Percentiles rank a stretch among this genome's conserved stretches.
phyloP scores from a whole-genome alignment of 2,113 vertebrate genomes.

The Salvator merianae region DNA sequence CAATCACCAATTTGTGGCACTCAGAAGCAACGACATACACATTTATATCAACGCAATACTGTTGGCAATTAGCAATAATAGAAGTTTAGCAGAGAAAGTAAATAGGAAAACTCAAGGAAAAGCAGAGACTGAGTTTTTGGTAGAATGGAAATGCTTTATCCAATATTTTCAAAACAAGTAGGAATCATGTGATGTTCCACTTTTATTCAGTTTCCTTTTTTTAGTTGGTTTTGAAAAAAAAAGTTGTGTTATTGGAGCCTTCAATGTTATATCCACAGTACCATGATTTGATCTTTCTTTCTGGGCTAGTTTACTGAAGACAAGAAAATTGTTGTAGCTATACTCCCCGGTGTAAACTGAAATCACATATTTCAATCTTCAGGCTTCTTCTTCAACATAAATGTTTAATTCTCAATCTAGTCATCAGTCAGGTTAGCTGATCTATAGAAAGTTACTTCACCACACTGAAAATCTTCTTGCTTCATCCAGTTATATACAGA shows the following conservation, averaged over 20 bases:
- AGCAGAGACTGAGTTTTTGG: too few relatives aligned
- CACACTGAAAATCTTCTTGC: conserved; percentile 62
- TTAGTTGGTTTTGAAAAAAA: fast-evolving
- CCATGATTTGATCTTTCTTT: neutral
- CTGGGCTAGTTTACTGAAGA: fast-evolving
- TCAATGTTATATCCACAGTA: neutral
- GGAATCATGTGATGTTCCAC: too few relatives aligned
- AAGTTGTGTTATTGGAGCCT: neutral
- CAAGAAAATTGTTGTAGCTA: conserved; percentile 3
- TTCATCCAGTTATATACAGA: conserved; percentile 31
- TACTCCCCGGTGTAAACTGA: conserved; percentile 21
- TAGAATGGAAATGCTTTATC: too few relatives aligned
- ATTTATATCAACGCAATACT: too few relatives aligned
- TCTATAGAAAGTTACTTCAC: conserved; percentile 41
- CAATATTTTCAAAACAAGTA: too few relatives aligned
- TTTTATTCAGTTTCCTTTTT: neutral
- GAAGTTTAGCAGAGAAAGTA: too few relatives aligned
- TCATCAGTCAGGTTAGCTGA: conserved; percentile 58
- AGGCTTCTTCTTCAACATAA: conserved; percentile 62
- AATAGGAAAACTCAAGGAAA: too few relatives aligned
- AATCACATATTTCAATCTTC: conserved; percentile 48
- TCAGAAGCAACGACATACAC: too few relatives aligned
- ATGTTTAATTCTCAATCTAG: conserved; percentile 72
- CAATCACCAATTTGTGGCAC: too few relatives aligned
- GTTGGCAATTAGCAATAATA: too few relatives aligned